These are phyloP conservation scores for Abrostola triplasia DNA, from an alignment of 2,888 invertebrate species.

Conservation along the genomic window DNA sequence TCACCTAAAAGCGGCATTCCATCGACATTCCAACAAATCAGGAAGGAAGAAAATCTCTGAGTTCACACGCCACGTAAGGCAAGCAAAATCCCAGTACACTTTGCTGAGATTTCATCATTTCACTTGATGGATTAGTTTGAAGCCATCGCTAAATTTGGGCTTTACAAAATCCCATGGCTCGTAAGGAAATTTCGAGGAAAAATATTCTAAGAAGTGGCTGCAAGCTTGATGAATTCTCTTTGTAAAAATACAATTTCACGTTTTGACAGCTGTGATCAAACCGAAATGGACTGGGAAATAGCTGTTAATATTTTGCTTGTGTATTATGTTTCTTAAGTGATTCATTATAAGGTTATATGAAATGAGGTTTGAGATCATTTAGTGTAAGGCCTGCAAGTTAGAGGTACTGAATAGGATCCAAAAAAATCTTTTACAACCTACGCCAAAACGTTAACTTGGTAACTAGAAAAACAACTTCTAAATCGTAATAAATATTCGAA, in stretches of 20 bases:
- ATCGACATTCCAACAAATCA: background rate
- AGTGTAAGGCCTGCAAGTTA: no score
- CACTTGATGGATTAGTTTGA: constrained; percentile 37
- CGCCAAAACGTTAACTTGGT: background rate
- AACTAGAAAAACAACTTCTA: background rate
- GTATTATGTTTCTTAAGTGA: constrained; percentile 33
- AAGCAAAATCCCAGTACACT: constrained; percentile 13
- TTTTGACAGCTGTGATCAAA: constrained; percentile 46
- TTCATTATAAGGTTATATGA: background rate
- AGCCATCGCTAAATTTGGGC: constrained; percentile 20
- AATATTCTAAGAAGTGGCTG: constrained; percentile 14
- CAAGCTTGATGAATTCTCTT: constrained; percentile 42
- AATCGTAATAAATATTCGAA: constrained; percentile 12
- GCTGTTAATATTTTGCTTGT: constrained; percentile 15
- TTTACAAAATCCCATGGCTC: constrained; percentile 24
- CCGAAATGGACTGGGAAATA: constrained; percentile 23
- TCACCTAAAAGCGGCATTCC: background rate
- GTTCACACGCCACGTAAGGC: background rate
- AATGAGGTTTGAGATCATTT: no score
- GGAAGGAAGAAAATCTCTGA: background rate
- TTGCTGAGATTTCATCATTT: constrained; percentile 27
- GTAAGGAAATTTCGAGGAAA: constrained; percentile 15
- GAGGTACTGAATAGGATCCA: no score
- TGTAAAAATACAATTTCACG: constrained; percentile 38
- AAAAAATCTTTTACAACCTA: background rate